Evolutionary conservation across 2,888 invertebrate genomes (phyloP), one percentile per base, ranked within the genome.

Genomic region (Cheiracanthium punctorium): DNA sequence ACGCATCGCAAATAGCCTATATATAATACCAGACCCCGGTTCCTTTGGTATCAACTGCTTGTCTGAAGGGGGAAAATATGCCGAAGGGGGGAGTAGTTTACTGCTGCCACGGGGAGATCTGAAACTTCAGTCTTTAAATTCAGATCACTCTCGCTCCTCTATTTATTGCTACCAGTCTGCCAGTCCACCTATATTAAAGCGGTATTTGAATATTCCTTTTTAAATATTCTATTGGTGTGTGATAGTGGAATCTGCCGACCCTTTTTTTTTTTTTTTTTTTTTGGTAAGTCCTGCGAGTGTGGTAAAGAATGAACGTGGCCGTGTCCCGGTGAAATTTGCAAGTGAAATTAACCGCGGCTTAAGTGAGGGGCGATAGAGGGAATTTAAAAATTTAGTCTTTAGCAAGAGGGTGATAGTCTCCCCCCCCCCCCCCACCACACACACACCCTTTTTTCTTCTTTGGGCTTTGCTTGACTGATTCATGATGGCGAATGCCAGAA

Each of bases 151-250:
- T 58, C 58, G 7, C 24, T 24, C 58, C 58, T n/a, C n/a, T n/a
- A 58, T 24, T 58, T n/a, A 58, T 58, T 58, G 24, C 24, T 58
- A 24, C 58, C 58, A 58, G 24, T 58, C 58, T 58, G 24, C 24
- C 24, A 24, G 58, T 58, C n/a, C 24, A 20, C 58, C 24, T 58
- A 24, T 24, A 24, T 58, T 24, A 58, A 70, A 52, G 69, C 24
- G 28, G 70, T 37, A 77, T 77, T 70, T 77, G 77, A 77, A 77
- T 77, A 77, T 69, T 58, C 77, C 69, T 70, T 69, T n/a, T 69
- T 77, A 77, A 77, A 77, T 77, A 77, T 77, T 77, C 69, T 65
- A 70, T 70, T 69, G 69, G 69, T 30, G n/a, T 70, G 67, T 67
- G 67, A 58, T 58, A 24, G 58, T 24, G 24, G 58, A 58, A 24